A percentile compares a stretch with the other conserved stretches of the same genome.
Evolutionary conservation across 2,113 vertebrate species (phyloP).

Genomic region (Aplodontia rufa): DNA sequence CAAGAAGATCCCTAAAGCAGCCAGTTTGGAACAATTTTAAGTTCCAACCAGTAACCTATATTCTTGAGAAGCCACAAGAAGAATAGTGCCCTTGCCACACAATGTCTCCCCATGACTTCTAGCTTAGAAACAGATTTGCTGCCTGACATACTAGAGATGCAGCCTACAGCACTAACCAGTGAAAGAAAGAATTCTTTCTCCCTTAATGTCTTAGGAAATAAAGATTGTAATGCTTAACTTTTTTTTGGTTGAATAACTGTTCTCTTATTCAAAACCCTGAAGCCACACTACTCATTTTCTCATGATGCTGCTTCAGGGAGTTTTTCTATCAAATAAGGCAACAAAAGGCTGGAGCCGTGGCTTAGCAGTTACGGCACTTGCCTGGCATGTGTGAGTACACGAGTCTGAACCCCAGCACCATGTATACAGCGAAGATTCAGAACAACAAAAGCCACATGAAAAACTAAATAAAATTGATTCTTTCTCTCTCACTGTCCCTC

Average conservation of each 20-base stretch:
- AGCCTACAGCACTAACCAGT: not conserved
- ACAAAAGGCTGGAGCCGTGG: too few relatives aligned
- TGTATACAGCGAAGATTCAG: too few relatives aligned
- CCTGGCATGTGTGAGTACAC: too few relatives aligned
- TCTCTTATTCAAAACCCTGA: not conserved
- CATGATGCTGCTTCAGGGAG: not conserved
- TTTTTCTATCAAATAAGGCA: not conserved
- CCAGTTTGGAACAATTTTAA: not conserved
- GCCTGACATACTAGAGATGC: not conserved
- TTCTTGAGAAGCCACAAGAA: not conserved
- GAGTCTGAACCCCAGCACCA: too few relatives aligned
- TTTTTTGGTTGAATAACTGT: not conserved
- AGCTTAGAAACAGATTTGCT: not conserved
- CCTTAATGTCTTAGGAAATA: not conserved
- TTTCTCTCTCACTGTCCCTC: too few relatives aligned
- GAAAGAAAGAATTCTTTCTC: not conserved
- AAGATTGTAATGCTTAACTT: not conserved
- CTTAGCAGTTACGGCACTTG: too few relatives aligned
- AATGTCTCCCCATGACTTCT: not conserved
- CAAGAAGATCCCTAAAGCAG: not conserved
- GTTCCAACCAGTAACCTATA: not conserved
- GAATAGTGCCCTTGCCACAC: not conserved
- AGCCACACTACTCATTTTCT: conserved; percentile 10
- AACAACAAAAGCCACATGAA: too few relatives aligned
- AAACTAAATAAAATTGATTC: too few relatives aligned